Evolutionary conservation across 2,113 vertebrate species (phyloP).

Genomic region (Saguinus imperator): DNA sequence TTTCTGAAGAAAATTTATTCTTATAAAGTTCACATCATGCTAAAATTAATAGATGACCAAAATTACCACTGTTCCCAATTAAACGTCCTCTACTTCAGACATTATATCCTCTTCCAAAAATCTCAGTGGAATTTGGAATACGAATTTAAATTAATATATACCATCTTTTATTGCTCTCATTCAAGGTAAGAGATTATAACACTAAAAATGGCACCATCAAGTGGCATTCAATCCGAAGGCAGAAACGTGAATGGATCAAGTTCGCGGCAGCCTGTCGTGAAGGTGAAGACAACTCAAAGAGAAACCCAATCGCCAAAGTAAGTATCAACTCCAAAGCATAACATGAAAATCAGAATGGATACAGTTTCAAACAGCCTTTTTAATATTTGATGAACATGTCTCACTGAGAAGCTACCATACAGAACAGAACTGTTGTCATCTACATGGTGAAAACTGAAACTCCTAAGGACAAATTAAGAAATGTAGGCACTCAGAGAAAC

Average conservation of each 20-base stretch:
- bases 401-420: not conserved
- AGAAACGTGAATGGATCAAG: slow-evolving; percentile 82
- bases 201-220: slow-evolving; percentile 73
- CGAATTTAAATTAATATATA: not conserved
- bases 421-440: not conserved
- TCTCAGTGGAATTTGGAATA: not conserved
- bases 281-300: slow-evolving; percentile 77
- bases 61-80: not conserved
- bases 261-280: slow-evolving; percentile 74
- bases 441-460: not conserved
- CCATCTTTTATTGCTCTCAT: not conserved
- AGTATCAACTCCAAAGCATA: not conserved
- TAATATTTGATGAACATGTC: not conserved
- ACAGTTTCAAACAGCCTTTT: not conserved
- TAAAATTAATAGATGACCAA: slow-evolving; percentile 11
- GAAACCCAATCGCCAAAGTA: slow-evolving; percentile 80
- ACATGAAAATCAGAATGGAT: not conserved
- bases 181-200: slow-evolving; percentile 76
- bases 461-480: not conserved
- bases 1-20: not conserved
- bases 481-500: not conserved
- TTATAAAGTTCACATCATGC: not conserved
- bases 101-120: not conserved
- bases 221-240: slow-evolving; percentile 71
- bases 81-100: not conserved